A percentile compares a stretch with the other conserved stretches of the same genome.
Conservation (phyloP, 2,113 vertebrate species). For the Heloderma charlesbogerti region DNA sequence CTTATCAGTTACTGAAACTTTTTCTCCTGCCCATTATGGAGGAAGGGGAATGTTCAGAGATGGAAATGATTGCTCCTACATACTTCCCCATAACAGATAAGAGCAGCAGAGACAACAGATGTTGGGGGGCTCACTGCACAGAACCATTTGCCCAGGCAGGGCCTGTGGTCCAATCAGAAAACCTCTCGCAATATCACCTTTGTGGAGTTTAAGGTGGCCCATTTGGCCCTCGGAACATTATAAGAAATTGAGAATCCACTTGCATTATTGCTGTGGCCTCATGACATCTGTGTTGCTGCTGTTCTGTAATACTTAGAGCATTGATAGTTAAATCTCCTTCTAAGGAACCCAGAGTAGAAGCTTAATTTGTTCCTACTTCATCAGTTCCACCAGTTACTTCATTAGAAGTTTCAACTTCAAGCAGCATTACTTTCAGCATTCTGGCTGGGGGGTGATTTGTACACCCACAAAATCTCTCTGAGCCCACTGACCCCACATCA, state of each 20-base stretch:
- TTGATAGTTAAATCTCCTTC: neutral
- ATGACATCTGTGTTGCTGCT: neutral
- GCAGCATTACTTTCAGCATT: neutral
- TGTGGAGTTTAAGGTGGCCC: too few relatives aligned
- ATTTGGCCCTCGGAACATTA: too few relatives aligned
- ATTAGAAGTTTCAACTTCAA: neutral
- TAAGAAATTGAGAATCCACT: neutral
- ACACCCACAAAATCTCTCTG: neutral
- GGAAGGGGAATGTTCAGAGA: neutral
- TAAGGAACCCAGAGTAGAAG: neutral
- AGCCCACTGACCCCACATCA: neutral
- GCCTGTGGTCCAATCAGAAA: too few relatives aligned
- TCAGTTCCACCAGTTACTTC: neutral
- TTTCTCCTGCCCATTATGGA: neutral
- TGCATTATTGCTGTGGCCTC: neutral
- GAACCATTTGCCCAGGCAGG: too few relatives aligned
- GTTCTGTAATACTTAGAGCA: neutral
- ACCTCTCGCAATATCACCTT: too few relatives aligned
- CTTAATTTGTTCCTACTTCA: neutral
- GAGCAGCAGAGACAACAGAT: too few relatives aligned
- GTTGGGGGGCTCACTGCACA: too few relatives aligned
- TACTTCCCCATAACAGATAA: too few relatives aligned
- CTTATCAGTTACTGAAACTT: neutral
- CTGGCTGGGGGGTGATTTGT: neutral
- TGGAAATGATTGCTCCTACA: neutral